These are phyloP conservation scores for Menura novaehollandiae DNA, from an alignment of 2,113 vertebrate genomes.

Conservation along the genomic window DNA sequence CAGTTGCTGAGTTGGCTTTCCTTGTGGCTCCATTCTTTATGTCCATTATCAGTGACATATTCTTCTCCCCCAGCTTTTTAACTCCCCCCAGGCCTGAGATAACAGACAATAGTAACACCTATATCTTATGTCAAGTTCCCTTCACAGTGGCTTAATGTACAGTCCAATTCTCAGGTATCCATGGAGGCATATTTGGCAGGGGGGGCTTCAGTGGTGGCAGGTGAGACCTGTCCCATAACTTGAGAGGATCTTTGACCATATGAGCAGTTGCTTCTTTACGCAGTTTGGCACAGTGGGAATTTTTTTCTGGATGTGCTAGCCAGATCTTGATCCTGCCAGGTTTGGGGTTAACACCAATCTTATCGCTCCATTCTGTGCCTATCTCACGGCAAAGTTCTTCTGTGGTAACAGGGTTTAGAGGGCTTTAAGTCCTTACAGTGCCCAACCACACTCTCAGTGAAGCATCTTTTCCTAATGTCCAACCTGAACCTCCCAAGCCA, in stretches of 20 bases:
- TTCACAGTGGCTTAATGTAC: neutral
- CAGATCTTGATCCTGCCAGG: neutral
- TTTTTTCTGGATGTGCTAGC: neutral
- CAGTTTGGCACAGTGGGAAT: neutral
- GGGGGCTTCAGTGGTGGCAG: neutral
- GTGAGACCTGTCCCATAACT: neutral
- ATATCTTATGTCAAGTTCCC: neutral
- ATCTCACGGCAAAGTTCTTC: neutral
- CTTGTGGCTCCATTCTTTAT: neutral
- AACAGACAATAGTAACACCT: neutral
- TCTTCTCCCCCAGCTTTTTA: neutral
- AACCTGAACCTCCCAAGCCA: neutral
- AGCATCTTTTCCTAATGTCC: neutral
- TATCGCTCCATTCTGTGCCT: neutral
- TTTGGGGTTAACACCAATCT: neutral
- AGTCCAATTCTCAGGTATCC: neutral
- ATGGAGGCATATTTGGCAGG: accelerated
- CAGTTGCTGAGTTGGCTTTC: neutral
- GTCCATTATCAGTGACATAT: neutral
- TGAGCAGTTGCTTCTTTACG: neutral
- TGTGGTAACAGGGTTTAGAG: neutral
- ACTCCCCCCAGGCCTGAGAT: no score
- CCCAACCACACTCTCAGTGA: neutral
- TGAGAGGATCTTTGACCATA: neutral
- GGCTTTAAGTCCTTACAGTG: neutral